Evolutionary conservation across 2,888 invertebrate species (phyloP).

Genomic region (Campaea margaritaria): DNA sequence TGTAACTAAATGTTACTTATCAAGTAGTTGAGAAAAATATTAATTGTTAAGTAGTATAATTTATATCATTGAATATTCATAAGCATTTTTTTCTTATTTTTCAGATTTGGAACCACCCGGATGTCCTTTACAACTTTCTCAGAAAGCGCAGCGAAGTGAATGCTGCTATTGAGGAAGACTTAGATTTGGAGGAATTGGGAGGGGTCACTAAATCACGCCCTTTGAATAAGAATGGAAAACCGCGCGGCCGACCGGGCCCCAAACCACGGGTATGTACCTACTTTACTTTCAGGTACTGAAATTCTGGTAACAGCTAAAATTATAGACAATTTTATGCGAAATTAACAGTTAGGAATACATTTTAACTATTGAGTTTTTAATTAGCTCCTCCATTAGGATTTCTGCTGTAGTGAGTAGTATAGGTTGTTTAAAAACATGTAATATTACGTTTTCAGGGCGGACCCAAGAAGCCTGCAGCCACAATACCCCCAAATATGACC

Average conservation of each 20-base stretch:
- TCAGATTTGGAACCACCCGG: constrained; percentile 97
- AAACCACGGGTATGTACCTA: constrained; percentile 60
- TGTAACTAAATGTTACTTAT: no score
- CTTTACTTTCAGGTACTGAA: no score
- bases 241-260: constrained; percentile 33
- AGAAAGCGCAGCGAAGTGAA: constrained; percentile 92
- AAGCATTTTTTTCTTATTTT: constrained; percentile 22
- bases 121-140: constrained; percentile 94
- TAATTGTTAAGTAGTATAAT: no score
- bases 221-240: constrained; percentile 52
- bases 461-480: constrained; percentile 80
- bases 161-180: constrained; percentile 88
- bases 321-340: no score
- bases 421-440: no score
- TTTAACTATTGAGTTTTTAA: no score
- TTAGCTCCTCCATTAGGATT: no score
- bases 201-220: constrained; percentile 78
- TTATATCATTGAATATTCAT: no score
- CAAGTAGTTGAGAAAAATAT: no score
- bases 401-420: no score
- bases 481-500: constrained; percentile 78
- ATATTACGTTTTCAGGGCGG: constrained; percentile 58
- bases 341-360: no score
- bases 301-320: no score
- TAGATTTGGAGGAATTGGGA: constrained; percentile 92